Conservation (phyloP, 2,113 vertebrate genomes). For the Cyprinodon variegatus region DNA sequence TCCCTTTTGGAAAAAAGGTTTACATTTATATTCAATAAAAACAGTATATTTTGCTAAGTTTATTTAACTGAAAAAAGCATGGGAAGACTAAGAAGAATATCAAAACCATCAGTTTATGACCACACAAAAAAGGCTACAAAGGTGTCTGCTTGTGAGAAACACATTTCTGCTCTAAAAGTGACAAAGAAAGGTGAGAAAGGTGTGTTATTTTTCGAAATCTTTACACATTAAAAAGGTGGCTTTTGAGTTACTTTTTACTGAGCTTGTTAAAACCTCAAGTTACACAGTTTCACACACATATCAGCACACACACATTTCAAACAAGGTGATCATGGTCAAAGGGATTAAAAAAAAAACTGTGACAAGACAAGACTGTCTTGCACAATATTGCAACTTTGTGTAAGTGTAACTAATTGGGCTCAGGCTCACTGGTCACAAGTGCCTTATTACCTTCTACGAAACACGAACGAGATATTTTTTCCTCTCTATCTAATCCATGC, state of each 20-base stretch:
- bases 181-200: conserved; percentile 2
- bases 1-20: no score
- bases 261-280: conserved; percentile 32
- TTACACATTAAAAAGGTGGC: background rate
- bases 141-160: background rate
- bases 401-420: conserved; percentile 58
- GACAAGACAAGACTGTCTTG: conserved; percentile 18
- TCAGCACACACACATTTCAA: conserved; percentile 7
- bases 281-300: background rate
- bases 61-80: background rate
- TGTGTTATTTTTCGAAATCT: background rate
- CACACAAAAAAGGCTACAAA: background rate
- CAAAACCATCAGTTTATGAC: background rate
- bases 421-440: conserved; percentile 36
- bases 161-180: background rate
- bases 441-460: conserved; percentile 62
- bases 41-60: no score
- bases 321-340: conserved; percentile 7
- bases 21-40: no score
- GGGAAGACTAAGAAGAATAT: background rate
- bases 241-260: conserved; percentile 14
- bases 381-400: conserved; percentile 41
- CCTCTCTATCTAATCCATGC: conserved; percentile 33
- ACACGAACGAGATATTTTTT: conserved; percentile 31
- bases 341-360: conserved; percentile 22